Evolutionary conservation across 1,140 invertebrate species (phyloP).

Genomic region (Dreissena polymorpha): DNA sequence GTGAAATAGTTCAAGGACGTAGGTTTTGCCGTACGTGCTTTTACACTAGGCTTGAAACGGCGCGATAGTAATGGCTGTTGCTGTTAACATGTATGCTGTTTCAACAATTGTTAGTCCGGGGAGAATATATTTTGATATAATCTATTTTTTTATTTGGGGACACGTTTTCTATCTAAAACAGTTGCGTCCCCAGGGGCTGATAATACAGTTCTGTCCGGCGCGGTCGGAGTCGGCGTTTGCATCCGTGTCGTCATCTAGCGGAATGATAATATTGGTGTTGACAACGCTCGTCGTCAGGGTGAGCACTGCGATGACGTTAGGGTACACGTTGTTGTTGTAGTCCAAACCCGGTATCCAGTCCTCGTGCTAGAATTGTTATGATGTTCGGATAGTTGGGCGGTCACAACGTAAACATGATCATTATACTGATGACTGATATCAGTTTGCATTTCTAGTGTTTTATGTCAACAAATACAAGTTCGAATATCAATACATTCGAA

Average conservation of each 20-base stretch:
- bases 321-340: constrained; percentile 20
- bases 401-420: background rate
- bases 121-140: no score
- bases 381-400: background rate
- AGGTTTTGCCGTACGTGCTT: no score
- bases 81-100: no score
- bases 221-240: background rate
- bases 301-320: constrained; percentile 40
- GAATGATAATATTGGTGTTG: constrained; percentile 16
- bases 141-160: no score
- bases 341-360: constrained; percentile 6
- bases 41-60: no score
- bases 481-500: background rate
- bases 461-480: background rate
- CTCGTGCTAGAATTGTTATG: constrained; percentile 17
- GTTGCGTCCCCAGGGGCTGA: constrained; percentile 37
- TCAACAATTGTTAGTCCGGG: no score
- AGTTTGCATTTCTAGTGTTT: background rate
- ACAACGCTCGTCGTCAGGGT: background rate
- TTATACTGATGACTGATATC: background rate
- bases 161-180: background rate
- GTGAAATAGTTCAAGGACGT: no score
- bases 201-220: constrained; percentile 16
- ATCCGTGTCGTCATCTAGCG: background rate
- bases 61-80: no score